phyloP scores from a whole-genome alignment of 2,797 vertebrate species.

The Lophius americanus region DNA sequence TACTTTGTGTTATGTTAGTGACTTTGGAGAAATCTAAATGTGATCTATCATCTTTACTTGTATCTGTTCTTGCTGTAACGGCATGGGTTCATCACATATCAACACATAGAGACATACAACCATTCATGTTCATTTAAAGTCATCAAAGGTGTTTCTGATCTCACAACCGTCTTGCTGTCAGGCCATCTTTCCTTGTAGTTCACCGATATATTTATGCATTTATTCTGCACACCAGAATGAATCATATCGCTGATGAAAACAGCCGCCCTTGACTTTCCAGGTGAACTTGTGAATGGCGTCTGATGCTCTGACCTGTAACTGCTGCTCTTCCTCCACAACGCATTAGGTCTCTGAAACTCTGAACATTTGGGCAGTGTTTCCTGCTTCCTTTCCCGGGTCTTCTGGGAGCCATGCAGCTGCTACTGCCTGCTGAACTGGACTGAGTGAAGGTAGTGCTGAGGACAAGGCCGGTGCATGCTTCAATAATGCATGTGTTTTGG shows the following conservation, averaged over 20 bases:
- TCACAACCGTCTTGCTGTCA: too few relatives aligned
- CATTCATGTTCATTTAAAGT: too few relatives aligned
- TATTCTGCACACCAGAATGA: background rate
- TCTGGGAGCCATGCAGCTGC: conserved; percentile 42
- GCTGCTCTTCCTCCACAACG: conserved; percentile 27
- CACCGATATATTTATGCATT: background rate
- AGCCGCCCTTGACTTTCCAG: conserved; percentile 4
- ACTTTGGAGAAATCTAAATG: background rate
- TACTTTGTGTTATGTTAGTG: too few relatives aligned
- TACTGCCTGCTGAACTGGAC: conserved; percentile 59
- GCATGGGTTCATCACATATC: too few relatives aligned
- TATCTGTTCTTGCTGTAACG: too few relatives aligned
- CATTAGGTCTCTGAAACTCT: conserved; percentile 35
- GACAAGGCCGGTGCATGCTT: conserved; percentile 48
- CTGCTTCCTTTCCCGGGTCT: conserved; percentile 32
- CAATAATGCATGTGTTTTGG: conserved; percentile 72
- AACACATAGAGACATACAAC: too few relatives aligned
- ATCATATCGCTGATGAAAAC: background rate
- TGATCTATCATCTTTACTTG: background rate
- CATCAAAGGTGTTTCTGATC: too few relatives aligned
- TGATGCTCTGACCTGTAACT: conserved; percentile 24
- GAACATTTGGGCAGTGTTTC: conserved; percentile 28
- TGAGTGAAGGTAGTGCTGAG: conserved; percentile 46
- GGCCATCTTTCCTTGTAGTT: background rate
- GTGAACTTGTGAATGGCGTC: conserved; percentile 19